phyloP scores from a whole-genome alignment of 2,888 invertebrate species.

The Oithona nana region DNA sequence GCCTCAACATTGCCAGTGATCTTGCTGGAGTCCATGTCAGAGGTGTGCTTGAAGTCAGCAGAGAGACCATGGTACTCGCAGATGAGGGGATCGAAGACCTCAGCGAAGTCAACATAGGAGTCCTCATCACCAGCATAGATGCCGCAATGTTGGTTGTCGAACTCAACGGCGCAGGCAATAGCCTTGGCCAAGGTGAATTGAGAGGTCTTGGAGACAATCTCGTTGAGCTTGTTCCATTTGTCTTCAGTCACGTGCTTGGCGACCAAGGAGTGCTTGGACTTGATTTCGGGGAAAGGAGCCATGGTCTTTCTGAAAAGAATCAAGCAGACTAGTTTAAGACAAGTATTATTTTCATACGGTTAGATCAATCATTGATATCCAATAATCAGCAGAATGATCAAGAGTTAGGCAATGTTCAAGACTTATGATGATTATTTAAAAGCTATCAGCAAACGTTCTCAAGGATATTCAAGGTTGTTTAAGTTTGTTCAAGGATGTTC shows the following conservation, averaged over 20 bases:
- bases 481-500: no score
- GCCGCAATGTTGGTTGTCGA: conserved; percentile 17
- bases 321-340: no score
- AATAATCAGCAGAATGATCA: no score
- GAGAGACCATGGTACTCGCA: conserved; percentile 17
- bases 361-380: no score
- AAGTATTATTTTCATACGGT: no score
- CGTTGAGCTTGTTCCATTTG: conserved; percentile 16
- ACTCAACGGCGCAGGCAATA: conserved; percentile 17
- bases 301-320: not conserved
- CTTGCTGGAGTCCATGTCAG: conserved; percentile 17
- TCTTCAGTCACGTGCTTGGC: conserved; percentile 17
- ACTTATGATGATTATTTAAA: no score
- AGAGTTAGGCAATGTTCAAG: no score
- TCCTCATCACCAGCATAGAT: conserved; percentile 17
- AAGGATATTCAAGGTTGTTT: no score
- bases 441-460: no score
- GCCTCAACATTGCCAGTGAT: conserved; percentile 12
- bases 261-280: conserved; percentile 17
- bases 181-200: conserved; percentile 18
- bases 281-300: conserved; percentile 17
- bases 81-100: conserved; percentile 17
- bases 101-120: conserved; percentile 17
- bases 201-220: conserved; percentile 17
- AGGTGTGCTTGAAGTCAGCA: conserved; percentile 15